Percentiles rank a stretch among this genome's conserved stretches.
These are phyloP conservation scores for Chauna torquata DNA, from an alignment of 2,113 vertebrate species.

Conservation along the genomic window DNA sequence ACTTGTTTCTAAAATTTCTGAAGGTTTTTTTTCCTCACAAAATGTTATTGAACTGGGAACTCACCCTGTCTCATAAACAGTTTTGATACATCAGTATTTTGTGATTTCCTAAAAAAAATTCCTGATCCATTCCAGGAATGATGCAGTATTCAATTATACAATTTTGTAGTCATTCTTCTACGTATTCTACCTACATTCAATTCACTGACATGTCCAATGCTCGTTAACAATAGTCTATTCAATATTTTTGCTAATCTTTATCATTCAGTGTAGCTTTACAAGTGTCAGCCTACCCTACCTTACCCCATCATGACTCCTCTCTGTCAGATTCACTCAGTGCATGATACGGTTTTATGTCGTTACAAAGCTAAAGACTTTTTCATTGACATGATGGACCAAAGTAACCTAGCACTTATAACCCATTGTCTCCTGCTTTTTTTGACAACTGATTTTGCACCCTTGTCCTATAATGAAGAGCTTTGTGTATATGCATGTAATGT, in stretches of 20 bases:
- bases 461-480: not conserved
- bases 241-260: not conserved
- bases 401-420: not conserved
- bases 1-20: not conserved
- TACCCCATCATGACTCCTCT: not conserved
- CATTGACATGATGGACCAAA: not conserved
- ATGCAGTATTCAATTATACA: not conserved
- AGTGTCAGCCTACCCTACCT: not conserved
- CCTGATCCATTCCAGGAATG: not conserved
- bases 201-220: not conserved
- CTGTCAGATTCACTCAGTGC: not conserved
- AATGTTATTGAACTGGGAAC: not conserved
- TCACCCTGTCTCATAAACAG: not conserved
- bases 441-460: not conserved
- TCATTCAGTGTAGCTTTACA: not conserved
- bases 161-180: not conserved
- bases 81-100: not conserved
- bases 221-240: not conserved
- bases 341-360: not conserved
- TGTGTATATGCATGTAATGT: not conserved
- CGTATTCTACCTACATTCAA: not conserved
- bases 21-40: not conserved
- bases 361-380: not conserved
- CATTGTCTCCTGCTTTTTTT: not conserved
- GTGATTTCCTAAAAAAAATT: not conserved